Base-by-base conservation (phyloP, 2,888 invertebrate genomes). In the Ferdinandea cuprea region DNA sequence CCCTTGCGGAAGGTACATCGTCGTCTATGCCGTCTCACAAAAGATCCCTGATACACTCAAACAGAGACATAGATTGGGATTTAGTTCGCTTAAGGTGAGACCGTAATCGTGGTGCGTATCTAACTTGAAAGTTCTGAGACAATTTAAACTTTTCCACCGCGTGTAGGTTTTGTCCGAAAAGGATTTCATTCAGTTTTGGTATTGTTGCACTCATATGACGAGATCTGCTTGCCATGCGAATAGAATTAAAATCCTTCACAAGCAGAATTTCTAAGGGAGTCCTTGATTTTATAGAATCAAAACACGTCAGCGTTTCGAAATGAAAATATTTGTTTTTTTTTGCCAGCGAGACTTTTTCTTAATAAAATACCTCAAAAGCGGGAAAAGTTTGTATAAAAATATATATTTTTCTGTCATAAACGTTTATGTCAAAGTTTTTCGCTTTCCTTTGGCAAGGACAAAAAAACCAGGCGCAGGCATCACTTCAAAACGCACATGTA, bases 371-470 rank as follows among this genome's bases (percentile, higher is more conserved):
- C n/a, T 66, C 40, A 21, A 32, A 21, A 30, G 40, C 28, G 28
- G 50, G 11, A 59, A 59, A 59, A 35, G 11, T 69, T 35, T n/a
- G n/a, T n/a, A n/a, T n/a, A n/a, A n/a, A n/a, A n/a, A n/a, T 48
- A 42, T 42, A 42, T 37, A 52, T 71, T 61, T 72, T 54, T 19
- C 9, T 63, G 61, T 46, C 72, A 72, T 63, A 44, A 72, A 25
- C 61, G 35, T 28, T 46, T 46, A 63, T 54, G 32, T 54, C 72
- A 63, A 42, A 44, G 37, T 30, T 63, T 32, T 28, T 46, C 19
- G 4, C n/a, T 65, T 25, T n/a, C n/a, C 5, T 5, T 25, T 25
- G 11, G 44, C 13, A 13, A 3, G 25, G 5, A 25, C 3, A 25
- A 25, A 25, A 3, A 25, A 5, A 25, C 25, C n/a, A n/a, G n/a